Evolutionary conservation across 2,888 invertebrate genomes (phyloP).

Genomic region (Drosophila meridionalis): DNA sequence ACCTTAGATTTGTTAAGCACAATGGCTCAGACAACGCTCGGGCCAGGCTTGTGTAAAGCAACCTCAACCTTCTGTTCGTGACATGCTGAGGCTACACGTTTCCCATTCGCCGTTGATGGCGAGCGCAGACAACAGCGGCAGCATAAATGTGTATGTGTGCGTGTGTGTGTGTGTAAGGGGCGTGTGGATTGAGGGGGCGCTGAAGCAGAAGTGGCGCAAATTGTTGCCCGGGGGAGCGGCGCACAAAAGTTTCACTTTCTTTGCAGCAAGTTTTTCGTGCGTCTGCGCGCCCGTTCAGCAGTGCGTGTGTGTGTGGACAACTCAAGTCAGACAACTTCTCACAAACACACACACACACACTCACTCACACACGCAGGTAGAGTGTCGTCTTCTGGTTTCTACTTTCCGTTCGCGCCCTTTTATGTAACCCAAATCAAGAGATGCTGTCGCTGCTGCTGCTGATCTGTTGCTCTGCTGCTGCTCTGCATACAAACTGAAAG

Average conservation of each 20-base stretch:
- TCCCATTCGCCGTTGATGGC: slow-evolving; percentile 39
- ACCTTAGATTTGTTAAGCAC: slow-evolving; percentile 28
- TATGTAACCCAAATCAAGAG: slow-evolving; percentile 79
- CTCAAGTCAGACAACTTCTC: slow-evolving; percentile 19
- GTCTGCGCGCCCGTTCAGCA: slow-evolving; percentile 33
- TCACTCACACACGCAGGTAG: slow-evolving; percentile 14
- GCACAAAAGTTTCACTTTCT: slow-evolving; percentile 81
- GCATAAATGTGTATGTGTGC: slow-evolving; percentile 3
- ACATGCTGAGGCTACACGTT: slow-evolving; percentile 69
- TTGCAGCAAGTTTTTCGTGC: slow-evolving; percentile 75
- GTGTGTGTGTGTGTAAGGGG: background rate
- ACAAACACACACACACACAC: slow-evolving; percentile 11
- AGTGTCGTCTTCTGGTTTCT: slow-evolving; percentile 67
- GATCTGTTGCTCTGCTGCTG: slow-evolving; percentile 24
- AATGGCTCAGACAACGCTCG: slow-evolving; percentile 20
- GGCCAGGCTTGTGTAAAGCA: slow-evolving; percentile 64
- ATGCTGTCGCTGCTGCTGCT: slow-evolving; percentile 30
- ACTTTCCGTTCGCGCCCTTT: slow-evolving; percentile 80
- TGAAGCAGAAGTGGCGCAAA: slow-evolving; percentile 42
- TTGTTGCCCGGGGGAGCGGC: slow-evolving; percentile 53
- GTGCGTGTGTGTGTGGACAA: slow-evolving; percentile 24
- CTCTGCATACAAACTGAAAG: slow-evolving; percentile 52
- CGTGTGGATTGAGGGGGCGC: background rate
- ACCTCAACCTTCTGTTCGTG: slow-evolving; percentile 77
- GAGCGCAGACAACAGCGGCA: slow-evolving; percentile 19